These are phyloP conservation scores for Zapus hudsonius DNA, from an alignment of 2,113 vertebrate genomes.

Conservation along the genomic window DNA sequence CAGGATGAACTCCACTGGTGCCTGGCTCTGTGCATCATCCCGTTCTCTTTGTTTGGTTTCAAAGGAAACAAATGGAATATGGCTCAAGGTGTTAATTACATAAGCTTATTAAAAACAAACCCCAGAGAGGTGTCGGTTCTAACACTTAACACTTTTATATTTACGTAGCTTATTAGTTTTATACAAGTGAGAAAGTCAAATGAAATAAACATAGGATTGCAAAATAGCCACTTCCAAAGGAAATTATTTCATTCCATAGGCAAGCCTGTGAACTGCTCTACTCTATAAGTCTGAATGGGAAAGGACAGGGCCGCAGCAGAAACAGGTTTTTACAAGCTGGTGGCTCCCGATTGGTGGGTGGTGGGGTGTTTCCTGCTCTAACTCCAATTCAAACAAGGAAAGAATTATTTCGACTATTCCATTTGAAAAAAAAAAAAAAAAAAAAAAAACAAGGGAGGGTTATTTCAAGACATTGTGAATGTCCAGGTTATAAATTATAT, in stretches of 20 bases:
- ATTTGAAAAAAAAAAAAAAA: no score
- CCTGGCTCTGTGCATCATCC: conserved; percentile 1
- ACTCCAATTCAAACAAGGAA: background rate
- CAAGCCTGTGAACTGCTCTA: background rate
- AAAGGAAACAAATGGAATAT: conserved; percentile 76
- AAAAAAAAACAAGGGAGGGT: background rate
- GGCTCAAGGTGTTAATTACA: conserved; percentile 79
- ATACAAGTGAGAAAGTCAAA: conserved; percentile 73
- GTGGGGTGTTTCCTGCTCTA: background rate
- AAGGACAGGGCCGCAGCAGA: background rate
- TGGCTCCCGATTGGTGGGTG: background rate
- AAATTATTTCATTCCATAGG: conserved; percentile 19
- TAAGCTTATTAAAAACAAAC: conserved; percentile 76
- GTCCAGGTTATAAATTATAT: background rate
- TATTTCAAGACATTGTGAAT: background rate
- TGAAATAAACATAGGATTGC: conserved; percentile 52
- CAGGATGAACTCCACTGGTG: conserved; percentile 45
- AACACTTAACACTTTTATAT: conserved; percentile 72
- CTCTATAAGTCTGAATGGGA: background rate
- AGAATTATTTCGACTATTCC: background rate
- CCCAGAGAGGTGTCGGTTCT: conserved; percentile 45
- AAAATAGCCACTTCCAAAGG: conserved; percentile 59
- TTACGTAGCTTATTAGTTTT: conserved; percentile 69
- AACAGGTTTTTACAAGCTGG: conserved; percentile 39
- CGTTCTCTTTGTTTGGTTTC: conserved; percentile 65